A percentile compares a stretch with the other conserved stretches of the same genome.
Evolutionary conservation across 2,888 invertebrate species (phyloP).

Genomic region (Drosophila demipolita): DNA sequence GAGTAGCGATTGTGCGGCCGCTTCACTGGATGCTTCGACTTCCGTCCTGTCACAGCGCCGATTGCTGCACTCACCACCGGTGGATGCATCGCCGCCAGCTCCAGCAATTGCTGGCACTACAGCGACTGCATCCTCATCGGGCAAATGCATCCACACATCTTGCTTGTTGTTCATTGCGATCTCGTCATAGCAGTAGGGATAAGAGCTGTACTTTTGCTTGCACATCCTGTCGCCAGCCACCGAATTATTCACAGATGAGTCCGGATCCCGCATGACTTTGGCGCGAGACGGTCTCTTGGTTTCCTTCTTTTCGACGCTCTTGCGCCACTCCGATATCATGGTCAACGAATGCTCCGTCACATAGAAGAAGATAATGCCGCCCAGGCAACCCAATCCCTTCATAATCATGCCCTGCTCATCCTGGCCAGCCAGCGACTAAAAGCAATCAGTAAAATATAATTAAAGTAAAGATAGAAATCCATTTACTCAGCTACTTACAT

Average conservation of each 20-base stretch:
- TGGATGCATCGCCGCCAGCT: conserved; percentile 65
- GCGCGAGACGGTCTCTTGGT: conserved; percentile 87
- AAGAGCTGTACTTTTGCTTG: conserved; percentile 95
- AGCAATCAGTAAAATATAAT: not conserved
- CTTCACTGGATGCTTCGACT: conserved; percentile 61
- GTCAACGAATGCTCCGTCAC: conserved; percentile 93
- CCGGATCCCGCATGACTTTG: conserved; percentile 90
- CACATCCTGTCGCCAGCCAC: conserved; percentile 88
- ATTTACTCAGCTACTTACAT: conserved; percentile 86
- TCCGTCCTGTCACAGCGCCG: conserved; percentile 60
- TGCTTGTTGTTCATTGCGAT: conserved; percentile 91
- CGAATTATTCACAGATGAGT: conserved; percentile 83
- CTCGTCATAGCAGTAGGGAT: conserved; percentile 94
- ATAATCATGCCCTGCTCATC: conserved; percentile 90
- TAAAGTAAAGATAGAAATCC: not conserved
- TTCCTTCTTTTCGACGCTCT: conserved; percentile 89
- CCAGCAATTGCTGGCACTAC: conserved; percentile 43
- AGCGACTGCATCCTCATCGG: conserved; percentile 55
- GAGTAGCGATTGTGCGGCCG: conserved; percentile 83
- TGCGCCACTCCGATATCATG: conserved; percentile 92
- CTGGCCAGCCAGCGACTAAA: conserved; percentile 82
- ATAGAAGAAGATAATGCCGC: conserved; percentile 95
- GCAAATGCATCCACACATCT: conserved; percentile 86
- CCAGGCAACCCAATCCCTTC: conserved; percentile 90
- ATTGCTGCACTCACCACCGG: conserved; percentile 47